These are phyloP conservation scores for Drosophila micromelanica DNA, from an alignment of 1,140 invertebrate species.

Conservation along the genomic window DNA sequence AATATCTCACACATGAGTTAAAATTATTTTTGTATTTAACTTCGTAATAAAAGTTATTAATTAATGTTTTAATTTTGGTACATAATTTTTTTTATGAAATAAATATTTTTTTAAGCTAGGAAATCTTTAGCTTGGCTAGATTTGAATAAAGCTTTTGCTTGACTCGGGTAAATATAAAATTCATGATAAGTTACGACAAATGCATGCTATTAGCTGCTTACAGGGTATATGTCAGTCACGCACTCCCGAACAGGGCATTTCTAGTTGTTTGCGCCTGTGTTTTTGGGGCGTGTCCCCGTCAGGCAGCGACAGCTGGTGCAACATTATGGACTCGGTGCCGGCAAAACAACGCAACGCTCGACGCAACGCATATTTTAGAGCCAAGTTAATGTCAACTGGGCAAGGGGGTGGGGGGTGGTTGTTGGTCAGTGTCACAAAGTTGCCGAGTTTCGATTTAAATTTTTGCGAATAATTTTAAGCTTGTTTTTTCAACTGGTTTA, in stretches of 20 bases:
- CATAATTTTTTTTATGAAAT: not conserved
- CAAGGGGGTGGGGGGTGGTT: not conserved
- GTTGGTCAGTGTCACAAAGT: conserved; percentile 42
- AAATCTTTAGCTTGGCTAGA: too few relatives aligned
- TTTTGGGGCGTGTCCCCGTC: conserved; percentile 22
- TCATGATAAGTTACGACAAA: too few relatives aligned
- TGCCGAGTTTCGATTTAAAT: conserved; percentile 40
- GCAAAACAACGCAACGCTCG: conserved; percentile 1
- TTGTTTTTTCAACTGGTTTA: conserved; percentile 20
- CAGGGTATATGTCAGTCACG: not conserved
- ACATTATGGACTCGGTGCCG: conserved; percentile 39
- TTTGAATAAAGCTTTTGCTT: too few relatives aligned
- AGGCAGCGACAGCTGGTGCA: conserved; percentile 49
- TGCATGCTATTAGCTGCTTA: not conserved
- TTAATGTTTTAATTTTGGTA: too few relatives aligned
- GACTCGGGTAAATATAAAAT: too few relatives aligned
- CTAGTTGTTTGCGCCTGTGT: not conserved
- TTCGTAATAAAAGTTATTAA: too few relatives aligned
- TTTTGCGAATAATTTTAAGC: conserved; percentile 12
- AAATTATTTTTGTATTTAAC: too few relatives aligned
- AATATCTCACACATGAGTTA: too few relatives aligned
- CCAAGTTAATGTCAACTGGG: conserved; percentile 20
- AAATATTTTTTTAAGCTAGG: too few relatives aligned
- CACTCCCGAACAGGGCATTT: not conserved
- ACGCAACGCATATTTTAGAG: conserved; percentile 33